Evolutionary conservation across 2,797 vertebrate genomes (phyloP).

Genomic region (Decapterus maruadsi): DNA sequence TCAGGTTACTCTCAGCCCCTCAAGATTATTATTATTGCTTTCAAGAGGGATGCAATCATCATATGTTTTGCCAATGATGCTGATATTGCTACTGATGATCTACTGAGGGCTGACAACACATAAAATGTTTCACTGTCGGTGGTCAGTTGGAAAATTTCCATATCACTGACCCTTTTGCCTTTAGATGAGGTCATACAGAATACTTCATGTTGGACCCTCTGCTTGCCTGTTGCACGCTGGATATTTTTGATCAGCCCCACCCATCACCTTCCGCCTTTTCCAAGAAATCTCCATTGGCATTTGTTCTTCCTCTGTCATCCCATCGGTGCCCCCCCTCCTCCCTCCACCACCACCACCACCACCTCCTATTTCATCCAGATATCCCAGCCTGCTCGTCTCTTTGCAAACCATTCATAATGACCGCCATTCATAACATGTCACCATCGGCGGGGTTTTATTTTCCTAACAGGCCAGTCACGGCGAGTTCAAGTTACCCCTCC

Average conservation of each 20-base stretch:
- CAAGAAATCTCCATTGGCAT: constrained; percentile 25
- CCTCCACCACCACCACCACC: not conserved
- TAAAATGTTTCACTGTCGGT: too few relatives aligned
- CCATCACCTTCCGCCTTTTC: not conserved
- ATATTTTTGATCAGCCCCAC: not conserved
- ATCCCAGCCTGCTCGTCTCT: constrained; percentile 35
- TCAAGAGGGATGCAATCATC: too few relatives aligned
- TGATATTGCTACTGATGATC: too few relatives aligned
- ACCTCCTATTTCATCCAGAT: constrained; percentile 25
- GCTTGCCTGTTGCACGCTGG: not conserved
- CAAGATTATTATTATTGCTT: not conserved
- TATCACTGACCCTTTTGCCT: not conserved
- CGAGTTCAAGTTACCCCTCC: constrained; percentile 77
- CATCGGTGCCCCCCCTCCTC: not conserved
- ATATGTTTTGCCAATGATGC: too few relatives aligned
- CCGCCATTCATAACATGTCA: constrained; percentile 74
- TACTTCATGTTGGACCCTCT: not conserved
- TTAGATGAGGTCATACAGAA: not conserved
- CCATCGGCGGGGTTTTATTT: constrained; percentile 72
- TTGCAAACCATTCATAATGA: constrained; percentile 62
- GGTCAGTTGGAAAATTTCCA: too few relatives aligned
- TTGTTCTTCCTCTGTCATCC: constrained; percentile 34
- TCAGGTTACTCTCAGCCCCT: not conserved
- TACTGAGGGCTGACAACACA: too few relatives aligned
- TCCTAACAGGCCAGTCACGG: constrained; percentile 62